Base-by-base conservation (phyloP, 2,797 vertebrate genomes). In the Antennarius maculatus region DNA sequence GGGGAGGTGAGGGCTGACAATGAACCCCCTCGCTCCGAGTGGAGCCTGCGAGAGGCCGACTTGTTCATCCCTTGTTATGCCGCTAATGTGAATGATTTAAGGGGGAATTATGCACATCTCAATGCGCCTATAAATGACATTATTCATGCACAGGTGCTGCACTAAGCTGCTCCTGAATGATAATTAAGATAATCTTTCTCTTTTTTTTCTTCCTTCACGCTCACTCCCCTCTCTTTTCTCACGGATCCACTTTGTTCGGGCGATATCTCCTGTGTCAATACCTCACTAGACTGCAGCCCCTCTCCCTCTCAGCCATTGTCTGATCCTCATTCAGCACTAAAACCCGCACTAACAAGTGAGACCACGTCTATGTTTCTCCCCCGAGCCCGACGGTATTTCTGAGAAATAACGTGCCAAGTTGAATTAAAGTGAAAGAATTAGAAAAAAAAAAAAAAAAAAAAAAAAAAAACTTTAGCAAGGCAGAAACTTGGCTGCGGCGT, bases 71-170 rank as follows among this genome's bases (percentile, higher is more conserved):
- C 90, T 92, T 92, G 91, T 92, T 92, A 90, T 88, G 79, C 84
- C 3, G 80, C 89, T 93, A 92, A 93, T 92, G 91, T 92, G 90
- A 88, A 82, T 92, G 91, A 93, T 94, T 93, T 93, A 92, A 91
- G 86, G 83, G 82, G 89, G 91, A 92, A 90, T 93, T 92, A 92
- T 92, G 89, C 92, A 92, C 88, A 91, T 93, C 89, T 93, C 92
- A 91, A 80, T 90, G 91, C 91, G 87, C 86, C 92, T 87, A 88
- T 94, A 93, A 94, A 93, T 88, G 90, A 93, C 92, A 93, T 94
- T 94, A 93, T 94, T 92, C 91, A 93, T 92, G 92, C 94, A 93
- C 93, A 93, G 94, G 94, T 94, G 93, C 91, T 91, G 93, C 92
- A 88, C 91, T 90, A 88, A 92, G 92, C 91, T 84, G 91, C 89